Conservation (phyloP, 2,113 vertebrate species). For the Lophotis ruficrista region DNA sequence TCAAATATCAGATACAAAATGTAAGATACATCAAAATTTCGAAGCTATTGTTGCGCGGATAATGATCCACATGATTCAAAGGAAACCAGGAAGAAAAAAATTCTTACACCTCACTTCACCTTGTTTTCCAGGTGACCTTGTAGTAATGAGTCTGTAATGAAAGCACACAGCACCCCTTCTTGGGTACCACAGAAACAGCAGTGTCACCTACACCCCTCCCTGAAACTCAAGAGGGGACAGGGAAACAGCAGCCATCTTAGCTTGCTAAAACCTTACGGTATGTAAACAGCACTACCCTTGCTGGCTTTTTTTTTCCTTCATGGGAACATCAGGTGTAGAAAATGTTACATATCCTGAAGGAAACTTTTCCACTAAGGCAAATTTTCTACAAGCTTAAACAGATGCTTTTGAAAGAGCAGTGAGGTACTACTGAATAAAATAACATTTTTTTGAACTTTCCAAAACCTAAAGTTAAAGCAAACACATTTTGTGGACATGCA, state of each 20-base stretch:
- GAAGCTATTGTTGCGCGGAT: background rate
- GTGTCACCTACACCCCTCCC: background rate
- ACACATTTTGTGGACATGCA: background rate
- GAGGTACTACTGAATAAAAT: background rate
- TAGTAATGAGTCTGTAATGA: background rate
- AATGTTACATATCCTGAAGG: background rate
- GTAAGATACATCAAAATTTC: background rate
- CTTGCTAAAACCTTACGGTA: background rate
- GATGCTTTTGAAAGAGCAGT: background rate
- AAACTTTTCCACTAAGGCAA: background rate
- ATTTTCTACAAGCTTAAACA: background rate
- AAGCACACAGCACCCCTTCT: background rate
- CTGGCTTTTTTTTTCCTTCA: background rate
- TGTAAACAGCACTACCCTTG: background rate
- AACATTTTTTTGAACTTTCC: background rate
- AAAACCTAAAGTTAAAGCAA: background rate
- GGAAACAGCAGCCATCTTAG: background rate
- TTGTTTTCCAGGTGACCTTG: background rate
- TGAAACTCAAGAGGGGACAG: background rate
- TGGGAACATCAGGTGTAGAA: background rate
- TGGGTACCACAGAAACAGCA: background rate
- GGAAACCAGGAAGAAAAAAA: background rate
- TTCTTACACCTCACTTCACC: background rate
- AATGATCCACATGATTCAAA: background rate
- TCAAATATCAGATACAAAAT: background rate